These are phyloP conservation scores for Diploscapter pachys DNA, from an alignment of 1,140 invertebrate genomes.

Conservation along the genomic window DNA sequence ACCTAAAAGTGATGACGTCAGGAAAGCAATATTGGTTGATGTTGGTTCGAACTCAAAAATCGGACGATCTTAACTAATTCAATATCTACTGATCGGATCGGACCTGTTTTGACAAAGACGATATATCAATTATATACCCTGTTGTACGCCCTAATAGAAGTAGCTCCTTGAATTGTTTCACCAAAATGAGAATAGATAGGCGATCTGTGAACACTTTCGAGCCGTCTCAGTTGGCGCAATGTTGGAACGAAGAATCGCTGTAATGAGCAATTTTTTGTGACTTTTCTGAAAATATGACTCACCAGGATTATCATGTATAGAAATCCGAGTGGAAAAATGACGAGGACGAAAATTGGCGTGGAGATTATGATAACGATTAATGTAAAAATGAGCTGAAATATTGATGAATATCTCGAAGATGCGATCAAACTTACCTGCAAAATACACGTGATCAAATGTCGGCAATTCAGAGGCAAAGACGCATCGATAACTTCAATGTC, in stretches of 20 bases:
- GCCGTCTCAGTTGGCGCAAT: conserved; percentile 64
- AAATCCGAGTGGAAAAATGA: conserved; percentile 65
- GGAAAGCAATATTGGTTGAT: too few species aligned
- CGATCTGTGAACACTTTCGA: conserved; percentile 63
- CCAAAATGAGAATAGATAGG: conserved; percentile 65
- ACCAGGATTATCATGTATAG: conserved; percentile 66
- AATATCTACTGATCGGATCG: background rate
- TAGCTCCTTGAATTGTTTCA: conserved; percentile 62
- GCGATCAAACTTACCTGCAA: conserved; percentile 27
- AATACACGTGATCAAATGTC: conserved; percentile 52
- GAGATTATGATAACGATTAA: conserved; percentile 64
- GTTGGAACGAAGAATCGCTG: conserved; percentile 62
- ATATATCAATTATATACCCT: background rate
- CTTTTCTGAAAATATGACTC: conserved; percentile 17
- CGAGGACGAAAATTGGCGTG: conserved; percentile 64
- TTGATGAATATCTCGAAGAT: background rate
- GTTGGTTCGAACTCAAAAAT: too few species aligned
- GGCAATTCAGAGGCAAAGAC: conserved; percentile 42
- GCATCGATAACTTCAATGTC: conserved; percentile 45
- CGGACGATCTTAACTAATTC: too few species aligned
- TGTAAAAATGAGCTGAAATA: conserved; percentile 60
- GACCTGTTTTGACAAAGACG: background rate
- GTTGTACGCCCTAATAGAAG: conserved; percentile 61
- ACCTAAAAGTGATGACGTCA: conserved; percentile 1
- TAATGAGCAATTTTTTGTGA: background rate